Base-by-base conservation (phyloP, 2,888 invertebrate genomes). In the Chrysolina americana region DNA sequence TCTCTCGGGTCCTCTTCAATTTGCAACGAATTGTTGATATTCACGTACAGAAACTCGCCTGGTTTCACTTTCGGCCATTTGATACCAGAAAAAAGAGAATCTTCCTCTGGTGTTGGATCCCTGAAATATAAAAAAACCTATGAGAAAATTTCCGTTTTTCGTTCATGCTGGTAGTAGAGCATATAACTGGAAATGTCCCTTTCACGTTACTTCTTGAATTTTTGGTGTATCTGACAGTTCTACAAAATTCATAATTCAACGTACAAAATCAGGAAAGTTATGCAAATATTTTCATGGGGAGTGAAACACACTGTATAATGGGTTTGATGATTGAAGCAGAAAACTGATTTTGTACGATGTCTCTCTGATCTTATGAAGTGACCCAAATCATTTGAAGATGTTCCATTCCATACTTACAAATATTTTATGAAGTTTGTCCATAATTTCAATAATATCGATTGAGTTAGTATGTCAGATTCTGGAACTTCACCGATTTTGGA, bases 371-470 rank as follows among this genome's bases (percentile, higher is more conserved):
- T 28, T 28, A 28, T 28, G 2, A 3, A 3, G 28, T 28, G 28
- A 28, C 2, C 28, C 28, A 28, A 28, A 28, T 28, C 28, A 28
- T n/a, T n/a, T n/a, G n/a, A n/a, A n/a, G n/a, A 28, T 28, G 5
- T 28, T 28, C 28, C 28, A 28, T 21, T 11, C 11, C 13, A n/a
- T 36, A 70, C 62, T 63, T 13, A 70, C 69, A 17, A 15, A 47
- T 62, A 41, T 70, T 70, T 70, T 11, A 70, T 70, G 17, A 70
- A 70, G 47, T 70, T 47, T 10, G 69, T 70, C 69, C 69, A 70
- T n/a, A 70, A 28, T 63, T 13, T 47, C 62, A 70, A 59, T 15
- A 70, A n/a, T 19, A n/a, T 28, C 9, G 5, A 13, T 36, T 69
- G 69, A 8, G 44, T 36, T 21, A 41, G 2, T 11, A 28, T n/a